phyloP scores from a whole-genome alignment of 2,888 invertebrate species.

The Drosophila yooni region DNA sequence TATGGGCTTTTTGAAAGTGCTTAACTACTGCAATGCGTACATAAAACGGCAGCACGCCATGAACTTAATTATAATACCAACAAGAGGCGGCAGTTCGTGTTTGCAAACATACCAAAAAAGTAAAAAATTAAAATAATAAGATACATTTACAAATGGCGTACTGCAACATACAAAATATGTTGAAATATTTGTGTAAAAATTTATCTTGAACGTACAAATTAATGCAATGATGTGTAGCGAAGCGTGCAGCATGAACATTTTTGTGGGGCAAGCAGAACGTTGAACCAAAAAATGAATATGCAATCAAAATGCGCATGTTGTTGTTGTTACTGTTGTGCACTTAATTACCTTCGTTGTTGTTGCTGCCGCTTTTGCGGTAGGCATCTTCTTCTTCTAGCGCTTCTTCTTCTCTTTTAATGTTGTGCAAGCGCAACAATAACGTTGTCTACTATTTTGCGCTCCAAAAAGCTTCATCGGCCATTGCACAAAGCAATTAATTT shows the following conservation, averaged over 20 bases:
- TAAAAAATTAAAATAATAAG: background rate
- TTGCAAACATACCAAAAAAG: conserved; percentile 23
- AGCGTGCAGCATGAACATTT: conserved; percentile 69
- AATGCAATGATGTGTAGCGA: conserved; percentile 74
- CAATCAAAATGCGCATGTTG: conserved; percentile 50
- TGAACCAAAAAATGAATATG: conserved; percentile 65
- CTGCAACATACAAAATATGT: conserved; percentile 42
- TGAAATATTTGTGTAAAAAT: conserved; percentile 53
- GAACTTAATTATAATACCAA: conserved; percentile 68
- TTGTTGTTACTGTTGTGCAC: conserved; percentile 26
- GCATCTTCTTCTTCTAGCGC: conserved; percentile 36
- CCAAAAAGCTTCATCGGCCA: conserved; percentile 58
- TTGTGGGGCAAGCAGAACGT: conserved; percentile 65
- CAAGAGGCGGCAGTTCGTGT: conserved; percentile 50
- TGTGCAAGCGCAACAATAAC: conserved; percentile 45
- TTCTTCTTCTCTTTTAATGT: conserved; percentile 18
- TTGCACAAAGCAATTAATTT: conserved; percentile 63
- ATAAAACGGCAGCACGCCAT: conserved; percentile 59
- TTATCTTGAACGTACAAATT: conserved; percentile 53
- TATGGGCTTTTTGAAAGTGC: conserved; percentile 67
- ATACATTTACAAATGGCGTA: conserved; percentile 48
- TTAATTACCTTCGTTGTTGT: conserved; percentile 45
- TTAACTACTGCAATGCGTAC: conserved; percentile 34
- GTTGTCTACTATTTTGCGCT: conserved; percentile 53
- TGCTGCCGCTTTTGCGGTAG: conserved; percentile 30